Conservation (phyloP, 2,797 vertebrate genomes). For the Vespertilio murinus region DNA sequence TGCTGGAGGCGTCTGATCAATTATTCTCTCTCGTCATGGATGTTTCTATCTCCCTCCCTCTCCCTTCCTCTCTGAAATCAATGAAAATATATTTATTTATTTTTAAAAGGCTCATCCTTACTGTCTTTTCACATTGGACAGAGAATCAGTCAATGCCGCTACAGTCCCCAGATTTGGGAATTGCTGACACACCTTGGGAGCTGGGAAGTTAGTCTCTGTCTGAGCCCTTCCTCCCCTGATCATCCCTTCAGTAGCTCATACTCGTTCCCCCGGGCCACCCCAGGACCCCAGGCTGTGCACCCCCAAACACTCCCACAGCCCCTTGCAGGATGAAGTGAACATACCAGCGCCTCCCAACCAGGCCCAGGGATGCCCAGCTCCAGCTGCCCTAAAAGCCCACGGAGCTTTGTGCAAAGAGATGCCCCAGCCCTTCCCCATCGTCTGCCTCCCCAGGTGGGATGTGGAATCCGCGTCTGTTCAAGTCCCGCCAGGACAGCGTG, state of each 20-base stretch:
- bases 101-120: not conserved
- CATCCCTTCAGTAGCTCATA: not conserved
- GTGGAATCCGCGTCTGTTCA: accelerated
- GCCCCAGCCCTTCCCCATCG: not conserved
- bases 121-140: not conserved
- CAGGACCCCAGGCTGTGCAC: not conserved
- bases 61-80: too few species aligned
- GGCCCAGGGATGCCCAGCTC: not conserved
- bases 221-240: too few species aligned
- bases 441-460: not conserved
- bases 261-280: not conserved
- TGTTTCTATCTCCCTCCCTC: too few species aligned
- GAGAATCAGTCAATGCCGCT: not conserved
- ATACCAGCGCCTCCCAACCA: not conserved
- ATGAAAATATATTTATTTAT: too few species aligned
- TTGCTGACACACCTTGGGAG: not conserved
- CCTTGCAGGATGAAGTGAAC: not conserved
- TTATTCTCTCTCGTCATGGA: too few species aligned
- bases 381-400: not conserved
- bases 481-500: not conserved
- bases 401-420: not conserved
- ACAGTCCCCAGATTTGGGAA: not conserved
- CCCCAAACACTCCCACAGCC: not conserved
- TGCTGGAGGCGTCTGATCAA: too few species aligned
- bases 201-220: not conserved